Conservation (phyloP, 1,140 invertebrate species). For the Euglossa dilemma region DNA sequence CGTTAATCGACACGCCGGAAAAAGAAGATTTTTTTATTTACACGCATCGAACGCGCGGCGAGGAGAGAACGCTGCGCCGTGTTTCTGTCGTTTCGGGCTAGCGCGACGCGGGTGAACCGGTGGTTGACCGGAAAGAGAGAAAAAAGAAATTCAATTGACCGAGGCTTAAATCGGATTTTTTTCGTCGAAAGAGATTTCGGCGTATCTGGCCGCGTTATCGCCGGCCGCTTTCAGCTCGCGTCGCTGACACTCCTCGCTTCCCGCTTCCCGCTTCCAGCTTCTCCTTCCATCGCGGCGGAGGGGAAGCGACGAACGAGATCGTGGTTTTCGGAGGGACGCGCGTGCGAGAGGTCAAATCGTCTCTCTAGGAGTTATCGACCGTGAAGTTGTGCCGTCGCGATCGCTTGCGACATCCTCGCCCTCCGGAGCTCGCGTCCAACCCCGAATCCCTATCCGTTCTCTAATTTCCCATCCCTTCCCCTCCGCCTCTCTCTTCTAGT, state of each 20-base stretch:
- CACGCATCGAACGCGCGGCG: no score
- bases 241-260: not conserved
- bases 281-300: not conserved
- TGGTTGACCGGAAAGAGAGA: not conserved
- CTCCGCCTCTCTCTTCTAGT: no score
- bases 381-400: not conserved
- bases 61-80: no score
- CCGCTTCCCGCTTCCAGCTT: not conserved
- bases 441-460: no score
- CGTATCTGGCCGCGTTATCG: constrained; percentile 8
- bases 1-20: no score
- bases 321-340: constrained; percentile 30
- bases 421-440: not conserved
- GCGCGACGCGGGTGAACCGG: not conserved
- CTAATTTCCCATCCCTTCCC: no score
- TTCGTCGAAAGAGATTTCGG: constrained; percentile 15
- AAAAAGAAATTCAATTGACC: constrained; percentile 37
- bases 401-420: not conserved
- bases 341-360: constrained; percentile 33
- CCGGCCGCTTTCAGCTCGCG: not conserved
- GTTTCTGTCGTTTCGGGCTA: no score
- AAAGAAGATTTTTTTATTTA: no score
- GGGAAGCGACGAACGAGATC: not conserved
- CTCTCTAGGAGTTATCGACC: not conserved
- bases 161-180: not conserved